Base-by-base conservation (phyloP, 2,888 invertebrate genomes). In the Rhabditoides inermis region DNA sequence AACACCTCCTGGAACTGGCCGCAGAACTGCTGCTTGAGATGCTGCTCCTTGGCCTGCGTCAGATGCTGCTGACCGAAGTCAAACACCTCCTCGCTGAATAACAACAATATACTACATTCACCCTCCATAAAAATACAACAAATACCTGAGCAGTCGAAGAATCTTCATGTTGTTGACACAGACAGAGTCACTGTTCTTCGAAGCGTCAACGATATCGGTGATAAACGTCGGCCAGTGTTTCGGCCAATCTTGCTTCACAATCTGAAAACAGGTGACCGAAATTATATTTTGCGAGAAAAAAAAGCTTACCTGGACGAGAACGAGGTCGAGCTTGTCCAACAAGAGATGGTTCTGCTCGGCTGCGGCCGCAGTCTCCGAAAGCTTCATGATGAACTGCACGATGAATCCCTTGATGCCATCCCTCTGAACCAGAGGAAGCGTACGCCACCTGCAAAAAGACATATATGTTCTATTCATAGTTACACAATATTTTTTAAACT, bases 111-210 rank as follows among this genome's bases (percentile, higher is more conserved):
- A 55, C n/a, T 40, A 45, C 15, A 4, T n/a, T 48, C 15, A 36
- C 23, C 15, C 35, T 2, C n/a, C 45, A 32, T 28, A 6, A 27
- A 45, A 32, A 32, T 15, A 18, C 27, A 28, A 4, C 4, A 45
- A n/a, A 7, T 61, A 80, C 80, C 81, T 92, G 35, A 98, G 83
- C 59, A 99, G 82, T 78, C 94, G 94, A 62, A 99, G 81, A 75
- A 99, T 98, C 27, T 87, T 87, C 94, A 99, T 98, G 78, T 99
- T 99, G 79, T 99, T 99, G 81, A 95, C 94, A 82, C 98, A 99
- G 45, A 99, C 83, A 73, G 90, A 89, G 79, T 98, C 98, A 78
- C 94, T 95, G 26, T 94, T 94, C 82, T 92, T 92, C 72, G 92
- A 92, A 44, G 98, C 91, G 56, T 95, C 98, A 55, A 99, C 95